A percentile compares a stretch with the other conserved stretches of the same genome.
Evolutionary conservation across 2,797 vertebrate species (phyloP).

Genomic region (Acridotheres tristis): DNA sequence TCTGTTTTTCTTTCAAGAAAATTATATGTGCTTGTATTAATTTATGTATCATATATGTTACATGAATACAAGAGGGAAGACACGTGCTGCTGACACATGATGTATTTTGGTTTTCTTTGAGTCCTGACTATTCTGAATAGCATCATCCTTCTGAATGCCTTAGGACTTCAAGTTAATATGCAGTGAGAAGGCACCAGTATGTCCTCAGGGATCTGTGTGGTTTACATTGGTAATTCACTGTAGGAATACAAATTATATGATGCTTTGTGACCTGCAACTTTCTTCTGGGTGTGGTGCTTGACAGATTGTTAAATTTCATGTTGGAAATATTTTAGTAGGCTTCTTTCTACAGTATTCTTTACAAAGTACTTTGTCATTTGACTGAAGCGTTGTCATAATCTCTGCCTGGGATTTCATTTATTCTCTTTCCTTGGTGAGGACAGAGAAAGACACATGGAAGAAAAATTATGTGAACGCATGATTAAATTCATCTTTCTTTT

Average conservation of each 20-base stretch:
- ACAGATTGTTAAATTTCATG: constrained; percentile 23
- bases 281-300: constrained; percentile 41
- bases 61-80: not conserved
- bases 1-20: not conserved
- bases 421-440: not conserved
- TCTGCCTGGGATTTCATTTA: not conserved
- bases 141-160: constrained; percentile 58
- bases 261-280: not conserved
- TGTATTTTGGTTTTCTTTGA: constrained; percentile 64
- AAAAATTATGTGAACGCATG: not conserved
- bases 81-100: not conserved
- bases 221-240: constrained; percentile 65
- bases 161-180: constrained; percentile 63
- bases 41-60: not conserved
- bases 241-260: constrained; percentile 32
- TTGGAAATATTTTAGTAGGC: not conserved
- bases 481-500: not conserved
- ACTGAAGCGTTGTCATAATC: not conserved
- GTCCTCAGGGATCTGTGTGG: constrained; percentile 45
- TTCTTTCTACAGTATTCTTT: constrained; percentile 32
- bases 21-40: not conserved
- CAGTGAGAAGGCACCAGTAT: constrained; percentile 56
- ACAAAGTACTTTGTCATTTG: constrained; percentile 2
- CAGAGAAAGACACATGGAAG: not conserved
- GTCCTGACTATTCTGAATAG: constrained; percentile 50